Evolutionary conservation across 2,797 vertebrate genomes (phyloP).

Genomic region (Hirundo rustica): DNA sequence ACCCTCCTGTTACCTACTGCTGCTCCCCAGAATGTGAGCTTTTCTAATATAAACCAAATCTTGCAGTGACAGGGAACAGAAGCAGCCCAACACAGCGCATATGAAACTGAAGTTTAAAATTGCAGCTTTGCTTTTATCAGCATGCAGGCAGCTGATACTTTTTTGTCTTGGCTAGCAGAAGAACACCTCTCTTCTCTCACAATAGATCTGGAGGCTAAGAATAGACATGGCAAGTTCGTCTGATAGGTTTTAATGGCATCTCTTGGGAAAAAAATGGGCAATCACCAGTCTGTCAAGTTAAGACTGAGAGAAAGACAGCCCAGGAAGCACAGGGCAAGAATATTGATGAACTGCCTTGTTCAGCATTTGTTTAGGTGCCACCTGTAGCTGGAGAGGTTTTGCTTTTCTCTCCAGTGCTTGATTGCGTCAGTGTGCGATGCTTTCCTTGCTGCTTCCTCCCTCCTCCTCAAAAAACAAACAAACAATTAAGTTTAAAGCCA

Average conservation of each 20-base stretch:
- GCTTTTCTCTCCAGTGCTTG: background rate
- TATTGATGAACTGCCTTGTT: slow-evolving; percentile 16
- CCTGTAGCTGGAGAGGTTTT: background rate
- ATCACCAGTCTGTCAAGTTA: background rate
- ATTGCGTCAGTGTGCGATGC: fast-evolving
- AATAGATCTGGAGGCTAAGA: background rate
- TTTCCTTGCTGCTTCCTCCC: background rate
- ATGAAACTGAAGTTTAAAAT: slow-evolving; percentile 51
- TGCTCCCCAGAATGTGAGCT: background rate
- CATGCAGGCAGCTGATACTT: slow-evolving; percentile 17
- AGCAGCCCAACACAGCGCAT: background rate
- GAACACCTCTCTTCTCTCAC: background rate
- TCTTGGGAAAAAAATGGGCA: background rate
- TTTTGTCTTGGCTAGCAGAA: background rate
- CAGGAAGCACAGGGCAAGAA: background rate
- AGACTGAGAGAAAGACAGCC: slow-evolving; percentile 7
- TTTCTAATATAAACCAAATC: slow-evolving; percentile 16
- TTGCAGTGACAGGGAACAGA: slow-evolving; percentile 25
- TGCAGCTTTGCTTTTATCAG: slow-evolving; percentile 33
- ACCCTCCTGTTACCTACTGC: background rate
- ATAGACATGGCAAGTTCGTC: background rate
- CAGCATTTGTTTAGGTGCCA: slow-evolving; percentile 2
- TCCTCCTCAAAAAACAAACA: background rate
- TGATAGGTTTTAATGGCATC: slow-evolving; percentile 3
- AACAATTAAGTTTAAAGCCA: background rate